phyloP scores from a whole-genome alignment of 2,888 invertebrate species.

The Selenia dentaria region DNA sequence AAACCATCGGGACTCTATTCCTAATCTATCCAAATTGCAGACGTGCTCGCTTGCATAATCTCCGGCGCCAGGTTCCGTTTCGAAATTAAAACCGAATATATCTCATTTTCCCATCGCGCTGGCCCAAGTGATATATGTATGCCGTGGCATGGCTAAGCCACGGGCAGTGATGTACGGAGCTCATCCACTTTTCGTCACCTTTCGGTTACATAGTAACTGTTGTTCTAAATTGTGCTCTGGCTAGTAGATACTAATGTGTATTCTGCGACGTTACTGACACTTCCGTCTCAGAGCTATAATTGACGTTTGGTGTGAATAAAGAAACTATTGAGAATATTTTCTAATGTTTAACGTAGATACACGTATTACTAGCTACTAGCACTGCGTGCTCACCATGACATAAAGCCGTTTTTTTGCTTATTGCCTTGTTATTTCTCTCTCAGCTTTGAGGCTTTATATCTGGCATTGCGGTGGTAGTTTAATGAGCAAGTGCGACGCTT shows the following conservation, averaged over 20 bases:
- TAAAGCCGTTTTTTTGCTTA: too few relatives aligned
- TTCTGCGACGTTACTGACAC: background rate
- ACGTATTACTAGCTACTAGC: too few relatives aligned
- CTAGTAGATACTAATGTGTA: background rate
- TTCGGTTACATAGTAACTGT: background rate
- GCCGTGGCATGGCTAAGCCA: background rate
- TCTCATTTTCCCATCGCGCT: background rate
- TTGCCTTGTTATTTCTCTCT: too few relatives aligned
- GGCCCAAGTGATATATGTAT: background rate
- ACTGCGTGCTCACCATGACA: too few relatives aligned
- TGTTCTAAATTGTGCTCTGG: background rate
- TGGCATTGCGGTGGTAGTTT: too few relatives aligned
- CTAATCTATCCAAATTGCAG: too few relatives aligned
- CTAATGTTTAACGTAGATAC: too few relatives aligned
- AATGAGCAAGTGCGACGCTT: too few relatives aligned
- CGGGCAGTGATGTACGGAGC: background rate
- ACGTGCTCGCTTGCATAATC: background rate
- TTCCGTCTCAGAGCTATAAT: background rate
- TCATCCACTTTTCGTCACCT: constrained; percentile 5
- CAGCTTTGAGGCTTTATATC: too few relatives aligned
- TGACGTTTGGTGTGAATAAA: background rate
- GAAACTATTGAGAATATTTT: background rate
- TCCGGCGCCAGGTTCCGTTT: constrained; percentile 1
- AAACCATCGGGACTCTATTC: background rate
- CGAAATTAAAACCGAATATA: constrained; percentile 1